Evolutionary conservation across 2,888 invertebrate genomes (phyloP), one percentile per base, ranked within the genome.

Genomic region (Eledona agricola): DNA sequence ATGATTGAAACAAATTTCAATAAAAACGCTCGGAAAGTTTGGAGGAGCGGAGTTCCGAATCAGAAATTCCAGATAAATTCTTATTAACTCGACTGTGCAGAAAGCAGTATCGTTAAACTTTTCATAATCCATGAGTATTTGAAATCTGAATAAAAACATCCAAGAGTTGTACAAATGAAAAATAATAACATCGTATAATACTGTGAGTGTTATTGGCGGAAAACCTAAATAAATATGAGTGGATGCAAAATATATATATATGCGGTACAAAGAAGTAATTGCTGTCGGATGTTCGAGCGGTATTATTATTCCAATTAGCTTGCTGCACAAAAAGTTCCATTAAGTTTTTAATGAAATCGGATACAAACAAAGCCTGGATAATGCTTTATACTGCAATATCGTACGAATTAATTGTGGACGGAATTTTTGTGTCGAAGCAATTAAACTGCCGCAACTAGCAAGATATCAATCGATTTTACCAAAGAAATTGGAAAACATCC

Each of bases 361-460:
- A 52, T 46, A 45, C 10, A 31, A 7, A 46, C 45, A 46, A 37
- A 43, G 25, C 17, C 11, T 28, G 29, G 42, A 28, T 34, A 20
- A 25, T 35, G 40, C 22, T 40, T 50, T 28, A n/a, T 79, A 75
- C 54, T 78, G 78, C 23, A 45, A 45, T 31, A 31, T 32, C 20
- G 9, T 4, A 16, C 25, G 12, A 20, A 25, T 34, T 46, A 34
- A 46, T 34, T 37, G 37, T 20, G 35, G 10, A 22, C 23, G 17
- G n/a, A 28, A 17, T 40, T 40, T 40, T 22, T 13, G 37, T 12
- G 13, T 37, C 15, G 37, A 37, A 37, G 37, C 40, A 40, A 40
- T 28, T 28, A 40, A 16, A 13, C 17, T 7, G 28, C 26, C 28
- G 15, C 5, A 20, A 17, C 25, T 17, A 40, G 22, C 16, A 40